phyloP scores from a whole-genome alignment of 2,888 invertebrate genomes.

The Rambutsinella grinnellia region DNA sequence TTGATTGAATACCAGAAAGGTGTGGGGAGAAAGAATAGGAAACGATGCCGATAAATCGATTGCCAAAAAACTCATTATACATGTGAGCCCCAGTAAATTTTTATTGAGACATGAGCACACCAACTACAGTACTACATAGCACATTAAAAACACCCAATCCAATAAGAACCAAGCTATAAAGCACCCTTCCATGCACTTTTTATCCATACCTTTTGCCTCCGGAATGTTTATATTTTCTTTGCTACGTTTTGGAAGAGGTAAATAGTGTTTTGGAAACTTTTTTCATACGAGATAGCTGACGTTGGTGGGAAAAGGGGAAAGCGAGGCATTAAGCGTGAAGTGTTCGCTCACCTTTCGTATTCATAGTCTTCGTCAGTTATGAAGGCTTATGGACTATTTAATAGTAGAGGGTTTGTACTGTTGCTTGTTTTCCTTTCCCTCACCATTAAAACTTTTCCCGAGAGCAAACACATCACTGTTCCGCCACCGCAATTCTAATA shows the following conservation, averaged over 20 bases:
- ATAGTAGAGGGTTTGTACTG: too few species aligned
- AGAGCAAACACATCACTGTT: too few species aligned
- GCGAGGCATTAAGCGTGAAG: constrained; percentile 2
- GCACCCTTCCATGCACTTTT: neutral
- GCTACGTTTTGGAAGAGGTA: constrained; percentile 1
- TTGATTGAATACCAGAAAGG: neutral
- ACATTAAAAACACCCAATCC: neutral
- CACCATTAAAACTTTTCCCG: too few species aligned
- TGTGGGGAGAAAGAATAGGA: constrained; percentile 18
- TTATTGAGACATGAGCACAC: too few species aligned
- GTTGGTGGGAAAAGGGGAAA: neutral
- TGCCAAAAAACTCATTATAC: constrained; percentile 39
- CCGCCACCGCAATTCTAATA: too few species aligned
- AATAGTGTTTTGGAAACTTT: too few species aligned
- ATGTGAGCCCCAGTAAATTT: neutral
- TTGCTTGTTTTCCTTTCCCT: too few species aligned
- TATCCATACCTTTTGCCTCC: neutral
- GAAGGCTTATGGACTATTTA: constrained; percentile 33
- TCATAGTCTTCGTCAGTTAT: constrained; percentile 39
- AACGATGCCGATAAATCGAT: constrained; percentile 49
- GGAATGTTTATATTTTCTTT: constrained; percentile 38
- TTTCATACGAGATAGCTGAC: too few species aligned
- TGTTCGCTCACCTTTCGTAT: constrained; percentile 34
- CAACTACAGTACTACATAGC: neutral
- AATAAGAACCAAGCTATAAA: neutral